Evolutionary conservation across 2,797 vertebrate genomes (phyloP).

Genomic region (Podargus strigoides): DNA sequence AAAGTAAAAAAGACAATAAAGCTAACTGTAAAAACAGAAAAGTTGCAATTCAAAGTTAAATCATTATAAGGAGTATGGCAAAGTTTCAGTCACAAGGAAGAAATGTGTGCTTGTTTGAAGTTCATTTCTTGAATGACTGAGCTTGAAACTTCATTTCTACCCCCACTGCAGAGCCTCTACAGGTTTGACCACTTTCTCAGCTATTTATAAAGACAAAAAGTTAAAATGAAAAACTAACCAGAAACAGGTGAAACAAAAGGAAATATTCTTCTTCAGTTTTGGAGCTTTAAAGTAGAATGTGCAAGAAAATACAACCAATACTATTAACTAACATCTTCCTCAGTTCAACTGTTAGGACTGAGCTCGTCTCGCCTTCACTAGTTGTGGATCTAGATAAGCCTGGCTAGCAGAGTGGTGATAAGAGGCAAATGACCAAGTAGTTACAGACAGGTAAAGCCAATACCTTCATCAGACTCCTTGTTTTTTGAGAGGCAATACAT

Average conservation of each 20-base stretch:
- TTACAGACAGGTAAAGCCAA: not conserved
- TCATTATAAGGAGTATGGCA: not conserved
- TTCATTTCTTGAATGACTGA: not conserved
- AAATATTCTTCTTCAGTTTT: not conserved
- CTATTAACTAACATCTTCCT: not conserved
- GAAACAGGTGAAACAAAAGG: not conserved
- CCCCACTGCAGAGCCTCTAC: not conserved
- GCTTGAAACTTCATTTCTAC: not conserved
- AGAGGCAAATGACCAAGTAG: not conserved
- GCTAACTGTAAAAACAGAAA: not conserved
- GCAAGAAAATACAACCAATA: not conserved
- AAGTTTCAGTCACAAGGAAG: not conserved
- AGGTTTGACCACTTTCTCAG: not conserved
- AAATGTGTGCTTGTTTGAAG: not conserved
- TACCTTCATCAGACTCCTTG: not conserved
- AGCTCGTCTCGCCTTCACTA: not conserved
- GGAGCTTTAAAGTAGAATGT: not conserved
- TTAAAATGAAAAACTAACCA: not conserved
- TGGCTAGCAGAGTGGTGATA: not conserved
- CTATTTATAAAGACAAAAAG: not conserved
- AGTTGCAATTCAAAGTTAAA: not conserved
- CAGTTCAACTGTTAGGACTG: not conserved
- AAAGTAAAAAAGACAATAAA: not conserved
- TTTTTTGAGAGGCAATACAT: not conserved
- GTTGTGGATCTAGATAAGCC: not conserved